Percentiles rank a stretch among this genome's conserved stretches.
Evolutionary conservation across 2,113 vertebrate species (phyloP).

Genomic region (Cnemophilus loriae): DNA sequence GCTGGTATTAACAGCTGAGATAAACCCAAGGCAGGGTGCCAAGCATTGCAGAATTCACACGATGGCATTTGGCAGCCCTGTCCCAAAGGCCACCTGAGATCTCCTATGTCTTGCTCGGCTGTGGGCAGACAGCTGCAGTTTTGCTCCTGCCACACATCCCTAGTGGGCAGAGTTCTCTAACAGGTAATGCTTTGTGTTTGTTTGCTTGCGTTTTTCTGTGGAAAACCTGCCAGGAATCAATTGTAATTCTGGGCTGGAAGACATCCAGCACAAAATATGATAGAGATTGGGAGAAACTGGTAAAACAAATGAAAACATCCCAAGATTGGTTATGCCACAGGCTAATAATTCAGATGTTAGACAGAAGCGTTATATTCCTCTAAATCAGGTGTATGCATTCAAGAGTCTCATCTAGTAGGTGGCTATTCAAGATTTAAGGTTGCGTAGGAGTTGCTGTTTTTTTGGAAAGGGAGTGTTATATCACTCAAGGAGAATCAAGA

Average conservation of each 20-base stretch:
- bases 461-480: background rate
- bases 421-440: background rate
- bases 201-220: accelerated
- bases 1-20: background rate
- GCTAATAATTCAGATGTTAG: background rate
- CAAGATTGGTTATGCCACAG: background rate
- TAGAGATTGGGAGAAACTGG: background rate
- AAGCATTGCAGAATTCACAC: background rate
- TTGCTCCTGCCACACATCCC: background rate
- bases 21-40: background rate
- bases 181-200: background rate
- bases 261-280: background rate
- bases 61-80: background rate
- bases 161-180: background rate
- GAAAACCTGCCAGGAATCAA: background rate
- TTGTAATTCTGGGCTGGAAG: background rate
- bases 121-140: background rate
- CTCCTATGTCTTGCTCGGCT: background rate
- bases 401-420: background rate
- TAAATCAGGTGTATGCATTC: background rate
- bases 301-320: background rate
- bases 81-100: background rate
- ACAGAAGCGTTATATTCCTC: background rate
- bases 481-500: background rate
- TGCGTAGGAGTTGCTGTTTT: background rate